Base-by-base conservation (phyloP, 1,140 invertebrate genomes). In the Zophobas atratus region DNA sequence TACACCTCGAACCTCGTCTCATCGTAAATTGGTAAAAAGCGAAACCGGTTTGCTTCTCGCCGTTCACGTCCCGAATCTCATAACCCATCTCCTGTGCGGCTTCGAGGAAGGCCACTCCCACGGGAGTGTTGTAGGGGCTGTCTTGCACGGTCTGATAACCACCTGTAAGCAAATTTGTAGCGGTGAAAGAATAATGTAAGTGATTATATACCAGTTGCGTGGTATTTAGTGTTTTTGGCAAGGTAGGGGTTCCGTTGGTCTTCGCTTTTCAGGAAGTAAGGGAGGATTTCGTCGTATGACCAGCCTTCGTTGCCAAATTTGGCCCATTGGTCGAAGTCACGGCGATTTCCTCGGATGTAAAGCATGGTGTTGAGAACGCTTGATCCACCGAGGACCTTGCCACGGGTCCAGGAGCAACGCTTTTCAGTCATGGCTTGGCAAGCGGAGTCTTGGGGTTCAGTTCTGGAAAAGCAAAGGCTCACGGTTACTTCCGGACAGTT, bases 301-400 rank as follows among this genome's bases (percentile, higher is more conserved):
- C 97, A 99, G 0, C 95, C 95, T 0, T 89, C 88, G 83, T 98
- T 98, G 0, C 97, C 97, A 49, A 96, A 91, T 0, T 89, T 88
- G 46, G 94, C 94, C 97, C 97, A 99, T 76, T 94, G 90, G 85
- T 99, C 95, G 83, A 92, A 99, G 85, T 99, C 97, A 1, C 92
- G 88, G 75, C 92, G 91, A 88, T 98, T 97, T 0, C 97, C 97
- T 75, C 97, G 88, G 2, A 98, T 92, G 85, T 98, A 98, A 0
- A 98, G 90, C 97, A 99, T 96, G 0, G 94, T 95, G 80, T 96
- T 96, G 0, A 96, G 86, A 0, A 96, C 94, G 8, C 92, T 93
- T 0, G 95, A 97, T 0, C 97, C 98, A 0, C 97, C 97, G 6
- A 96, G 85, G 1, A 95, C 91, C 87, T 96, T 95, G 51, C 95